Base-by-base conservation (phyloP, 2,797 vertebrate species). In the Sebastes vulpes region DNA sequence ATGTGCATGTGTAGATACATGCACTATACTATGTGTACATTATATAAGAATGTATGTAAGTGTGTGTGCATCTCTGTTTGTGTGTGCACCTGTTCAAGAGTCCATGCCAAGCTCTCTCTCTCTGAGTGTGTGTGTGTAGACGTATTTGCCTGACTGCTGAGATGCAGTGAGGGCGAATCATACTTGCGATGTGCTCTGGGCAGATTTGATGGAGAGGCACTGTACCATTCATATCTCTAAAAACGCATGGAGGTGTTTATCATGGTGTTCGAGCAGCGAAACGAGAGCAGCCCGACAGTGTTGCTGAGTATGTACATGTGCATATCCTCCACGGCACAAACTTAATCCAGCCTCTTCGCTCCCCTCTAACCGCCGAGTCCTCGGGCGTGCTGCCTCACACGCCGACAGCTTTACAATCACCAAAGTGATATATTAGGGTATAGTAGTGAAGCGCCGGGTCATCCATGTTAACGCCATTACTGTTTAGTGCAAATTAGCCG, bases 401-500 rank as follows among this genome's bases (percentile, higher is more conserved):
- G 5, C 66, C 6, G 60, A 48, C 78, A 67, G 82, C 79, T 87
- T 68, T 65, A 84, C 77, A 72, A 61, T 28, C 78, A 4, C 53
- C 52, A 26, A 23, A 79, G 84, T 87, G 83, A 91, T 90, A 54
- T 81, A 88, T 75, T n/a, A 56, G 69, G 78, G 46, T 77, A 58
- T 53, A 21, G 75, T 25, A n/a, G 61, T 8, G 70, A 46, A 75
- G 77, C 72, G 67, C 64, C 63, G 58, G 86, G 88, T 90, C 83
- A 72, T 42, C 91, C 79, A 52, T 83, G 84, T 87, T 48, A 77
- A 83, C 11, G 67, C 83, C 86, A 75, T 93, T 84, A 93, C 89
- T 91, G 93, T 90, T 93, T 89, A 86, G 92, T 78, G 84, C 90
- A 93, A 94, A 95, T 95, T 91, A 94, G 91, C 89, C 83, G 67